Conservation (phyloP, 2,113 vertebrate genomes). For the Sapajus apella region DNA sequence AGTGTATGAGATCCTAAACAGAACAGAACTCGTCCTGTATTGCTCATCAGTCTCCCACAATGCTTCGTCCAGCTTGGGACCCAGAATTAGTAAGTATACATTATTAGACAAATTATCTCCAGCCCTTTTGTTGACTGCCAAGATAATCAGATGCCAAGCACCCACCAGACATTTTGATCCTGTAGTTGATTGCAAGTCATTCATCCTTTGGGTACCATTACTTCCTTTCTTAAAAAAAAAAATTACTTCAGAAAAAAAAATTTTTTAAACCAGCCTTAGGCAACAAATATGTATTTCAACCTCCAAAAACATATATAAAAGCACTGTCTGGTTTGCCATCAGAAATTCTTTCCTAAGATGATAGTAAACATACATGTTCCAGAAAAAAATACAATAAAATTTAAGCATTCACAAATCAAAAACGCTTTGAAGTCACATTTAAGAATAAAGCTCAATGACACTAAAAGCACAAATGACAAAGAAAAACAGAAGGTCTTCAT, state of each 20-base stretch:
- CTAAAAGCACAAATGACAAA: not conserved
- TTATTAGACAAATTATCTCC: not conserved
- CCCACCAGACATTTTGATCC: not conserved
- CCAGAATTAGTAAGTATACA: not conserved
- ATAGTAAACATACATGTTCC: not conserved
- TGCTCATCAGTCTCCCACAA: not conserved
- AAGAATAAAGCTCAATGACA: not conserved
- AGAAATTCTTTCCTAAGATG: conserved; percentile 12
- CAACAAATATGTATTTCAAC: not conserved
- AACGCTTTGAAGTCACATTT: not conserved
- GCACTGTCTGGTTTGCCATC: not conserved
- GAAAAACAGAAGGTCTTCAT: not conserved
- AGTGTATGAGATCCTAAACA: not conserved
- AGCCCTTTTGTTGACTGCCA: not conserved
- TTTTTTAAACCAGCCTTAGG: not conserved
- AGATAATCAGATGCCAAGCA: not conserved
- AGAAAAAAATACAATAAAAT: not conserved
- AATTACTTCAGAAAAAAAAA: not conserved
- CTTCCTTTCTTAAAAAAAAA: conserved; percentile 8
- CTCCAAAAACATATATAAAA: not conserved
- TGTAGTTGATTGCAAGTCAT: not conserved
- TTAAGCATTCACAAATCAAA: not conserved
- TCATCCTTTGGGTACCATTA: not conserved
- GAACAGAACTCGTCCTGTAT: not conserved
- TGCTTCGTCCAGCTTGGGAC: not conserved